These are phyloP conservation scores for Pelagia noctiluca DNA, from an alignment of 30 jellyfish, hydroid and myxozoan genomes.

Conservation along the genomic window DNA sequence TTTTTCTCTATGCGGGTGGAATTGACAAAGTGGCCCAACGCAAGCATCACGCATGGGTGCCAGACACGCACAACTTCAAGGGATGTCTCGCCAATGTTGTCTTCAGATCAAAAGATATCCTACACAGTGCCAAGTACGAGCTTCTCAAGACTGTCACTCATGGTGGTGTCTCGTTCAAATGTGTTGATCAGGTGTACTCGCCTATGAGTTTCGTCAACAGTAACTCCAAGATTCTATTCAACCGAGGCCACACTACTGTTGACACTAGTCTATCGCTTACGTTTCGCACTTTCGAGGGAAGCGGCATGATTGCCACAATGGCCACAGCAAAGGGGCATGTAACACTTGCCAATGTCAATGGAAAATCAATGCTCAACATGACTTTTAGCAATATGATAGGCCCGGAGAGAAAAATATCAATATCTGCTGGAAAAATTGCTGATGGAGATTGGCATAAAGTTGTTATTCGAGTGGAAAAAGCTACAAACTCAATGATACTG, in stretches of 20 bases:
- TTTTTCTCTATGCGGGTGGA: conserved; percentile 82
- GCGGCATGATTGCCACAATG: conserved; percentile 79
- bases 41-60: conserved; percentile 53
- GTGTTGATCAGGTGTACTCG: conserved; percentile 44
- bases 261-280: conserved; percentile 49
- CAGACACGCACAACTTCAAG: conserved; percentile 61
- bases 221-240: conserved; percentile 49
- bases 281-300: conserved; percentile 91
- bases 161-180: conserved; percentile 67
- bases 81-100: conserved; percentile 91
- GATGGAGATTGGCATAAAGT: conserved; percentile 96
- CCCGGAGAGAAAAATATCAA: conserved; percentile 45
- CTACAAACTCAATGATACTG: conserved; percentile 46
- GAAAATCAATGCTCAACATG: conserved; percentile 63
- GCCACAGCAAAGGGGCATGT: conserved; percentile 75
- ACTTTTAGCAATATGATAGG: conserved; percentile 72
- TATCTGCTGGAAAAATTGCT: conserved; percentile 53
- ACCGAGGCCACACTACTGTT: conserved; percentile 41
- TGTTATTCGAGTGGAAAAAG: conserved; percentile 52
- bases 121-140: conserved; percentile 81
- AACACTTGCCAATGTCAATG: conserved; percentile 65
- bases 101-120: conserved; percentile 72
- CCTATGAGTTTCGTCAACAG: conserved; percentile 70
- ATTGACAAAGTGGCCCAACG: conserved; percentile 63
- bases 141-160: conserved; percentile 45